Conservation (phyloP, 2,888 invertebrate genomes). For the Xylota sylvarum region DNA sequence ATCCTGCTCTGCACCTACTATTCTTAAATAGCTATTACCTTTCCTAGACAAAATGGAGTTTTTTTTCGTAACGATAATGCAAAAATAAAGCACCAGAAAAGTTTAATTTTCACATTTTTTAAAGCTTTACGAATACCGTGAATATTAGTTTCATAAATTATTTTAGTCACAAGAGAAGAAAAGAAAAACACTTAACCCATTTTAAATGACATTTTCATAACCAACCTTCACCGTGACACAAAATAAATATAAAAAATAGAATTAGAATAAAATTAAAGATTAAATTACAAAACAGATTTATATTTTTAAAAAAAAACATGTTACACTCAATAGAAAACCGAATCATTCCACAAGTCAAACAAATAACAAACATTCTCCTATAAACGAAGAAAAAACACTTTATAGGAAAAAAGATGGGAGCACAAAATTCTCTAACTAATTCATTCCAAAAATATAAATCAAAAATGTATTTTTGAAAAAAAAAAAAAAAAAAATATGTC, state of each 20-base stretch:
- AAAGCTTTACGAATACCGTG: no score
- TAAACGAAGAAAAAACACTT: conserved; percentile 3
- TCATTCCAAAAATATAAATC: conserved; percentile 69
- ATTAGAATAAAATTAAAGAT: conserved; percentile 26
- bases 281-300: conserved; percentile 21
- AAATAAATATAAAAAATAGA: neutral
- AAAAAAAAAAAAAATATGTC: conserved; percentile 20
- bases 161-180: conserved; percentile 1
- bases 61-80: no score
- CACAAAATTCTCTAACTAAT: conserved; percentile 50
- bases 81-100: no score
- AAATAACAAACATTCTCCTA: conserved; percentile 53
- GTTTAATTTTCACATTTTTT: no score
- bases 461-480: conserved; percentile 40
- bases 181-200: conserved; percentile 43
- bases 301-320: neutral
- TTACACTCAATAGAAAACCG: conserved; percentile 34
- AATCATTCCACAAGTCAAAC: conserved; percentile 76
- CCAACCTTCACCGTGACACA: conserved; percentile 50
- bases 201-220: conserved; percentile 67
- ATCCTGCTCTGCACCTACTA: no score
- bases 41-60: no score
- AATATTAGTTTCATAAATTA: no score
- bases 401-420: neutral
- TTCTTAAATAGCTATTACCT: no score